phyloP scores from a whole-genome alignment of 2,888 invertebrate genomes.

The Zhuqinia jingwanae region DNA sequence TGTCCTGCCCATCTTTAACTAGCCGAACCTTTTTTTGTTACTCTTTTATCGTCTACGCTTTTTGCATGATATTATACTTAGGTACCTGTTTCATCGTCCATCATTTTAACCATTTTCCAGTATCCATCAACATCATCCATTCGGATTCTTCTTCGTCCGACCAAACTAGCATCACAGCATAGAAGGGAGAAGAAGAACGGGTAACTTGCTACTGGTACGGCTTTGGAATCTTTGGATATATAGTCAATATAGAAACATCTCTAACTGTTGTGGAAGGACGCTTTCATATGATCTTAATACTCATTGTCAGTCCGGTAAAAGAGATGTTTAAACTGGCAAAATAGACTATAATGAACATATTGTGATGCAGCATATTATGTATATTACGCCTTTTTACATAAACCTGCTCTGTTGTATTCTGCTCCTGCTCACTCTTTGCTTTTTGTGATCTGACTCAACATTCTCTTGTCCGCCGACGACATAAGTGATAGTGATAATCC shows the following conservation, averaged over 20 bases:
- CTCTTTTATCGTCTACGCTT: too few relatives aligned
- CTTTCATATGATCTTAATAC: too few relatives aligned
- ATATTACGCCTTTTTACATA: neutral
- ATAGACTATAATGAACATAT: neutral
- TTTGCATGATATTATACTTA: too few relatives aligned
- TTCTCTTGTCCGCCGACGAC: too few relatives aligned
- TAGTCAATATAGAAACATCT: too few relatives aligned
- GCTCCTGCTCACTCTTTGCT: neutral
- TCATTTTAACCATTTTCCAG: neutral
- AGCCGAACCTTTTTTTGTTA: too few relatives aligned
- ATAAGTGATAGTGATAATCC: too few relatives aligned
- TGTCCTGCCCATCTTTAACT: neutral
- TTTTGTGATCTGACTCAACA: neutral
- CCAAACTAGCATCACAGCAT: neutral
- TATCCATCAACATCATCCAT: neutral
- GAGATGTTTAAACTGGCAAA: neutral
- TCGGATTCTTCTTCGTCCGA: neutral
- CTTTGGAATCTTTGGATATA: too few relatives aligned
- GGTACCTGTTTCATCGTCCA: too few relatives aligned
- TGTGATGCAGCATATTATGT: neutral
- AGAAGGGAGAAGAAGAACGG: neutral
- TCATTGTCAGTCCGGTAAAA: neutral
- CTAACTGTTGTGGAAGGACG: too few relatives aligned
- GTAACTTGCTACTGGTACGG: neutral
- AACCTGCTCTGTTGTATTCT: neutral